Evolutionary conservation across 2,113 vertebrate species (phyloP), one percentile per base, ranked within the genome.

Genomic region (Sebastes schlegelii): DNA sequence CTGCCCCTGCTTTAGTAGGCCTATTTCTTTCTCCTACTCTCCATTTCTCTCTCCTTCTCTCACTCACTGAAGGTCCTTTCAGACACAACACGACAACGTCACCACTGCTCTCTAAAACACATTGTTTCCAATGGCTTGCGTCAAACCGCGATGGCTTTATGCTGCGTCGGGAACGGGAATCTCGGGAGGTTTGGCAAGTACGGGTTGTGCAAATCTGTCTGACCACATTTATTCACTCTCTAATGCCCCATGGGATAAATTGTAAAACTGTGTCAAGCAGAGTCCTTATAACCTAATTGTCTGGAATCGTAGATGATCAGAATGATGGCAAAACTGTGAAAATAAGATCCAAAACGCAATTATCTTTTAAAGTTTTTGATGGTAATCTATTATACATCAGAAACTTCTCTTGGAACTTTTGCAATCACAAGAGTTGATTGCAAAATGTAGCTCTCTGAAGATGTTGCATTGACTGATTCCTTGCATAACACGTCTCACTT

Each of bases 301-400:
- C n/a, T 26, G 13, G 5, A 62, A 19, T 61, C 12, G 49, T 4
- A 64, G 8, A 45, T n/a, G 6, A 40, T 34, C 42, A 4, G 6
- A 48, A 67, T 17, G 23, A 62, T 63, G 3, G 14, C 5, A 61
- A 70, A 60, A 40, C 64, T 40, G 26, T 51, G 11, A 42, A 74
- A 54, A 21, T 63, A 23, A 48, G 16, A 74, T 21, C 69, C 58
- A 77, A 76, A 74, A 65, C 0, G 10, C 64, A 69, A 74, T 84
- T 63, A 52, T 46, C 14, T 52, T 75, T 83, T 49, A 26, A 67
- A 51, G 54, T 73, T 45, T 79, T 40, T 55, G 14, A 80, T 13
- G 13, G 55, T 57, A 6, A 87, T 80, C 23, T 80, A 80, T 87
- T 77, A 80, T 68, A 79, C 62, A 77, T 86, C 34, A 34, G 46